These are phyloP conservation scores for Sebastiscus tertius DNA, from an alignment of 2,797 vertebrate species.

Conservation along the genomic window DNA sequence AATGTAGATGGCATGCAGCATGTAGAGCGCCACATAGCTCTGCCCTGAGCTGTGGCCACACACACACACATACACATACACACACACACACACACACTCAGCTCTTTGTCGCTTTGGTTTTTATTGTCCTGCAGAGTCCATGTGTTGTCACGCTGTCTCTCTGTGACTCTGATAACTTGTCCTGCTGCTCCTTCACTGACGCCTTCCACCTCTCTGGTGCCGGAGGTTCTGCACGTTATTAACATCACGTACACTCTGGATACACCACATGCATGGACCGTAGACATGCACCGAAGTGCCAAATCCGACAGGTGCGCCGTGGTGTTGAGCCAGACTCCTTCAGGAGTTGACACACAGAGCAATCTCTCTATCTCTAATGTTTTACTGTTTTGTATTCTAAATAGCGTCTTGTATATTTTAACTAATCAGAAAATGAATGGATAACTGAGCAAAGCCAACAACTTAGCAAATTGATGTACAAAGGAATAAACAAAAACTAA, in stretches of 20 bases:
- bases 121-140: slow-evolving; percentile 29
- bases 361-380: neutral
- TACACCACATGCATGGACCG: neutral
- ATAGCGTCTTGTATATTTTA: neutral
- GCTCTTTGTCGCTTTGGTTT: neutral
- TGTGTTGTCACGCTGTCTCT: slow-evolving; percentile 41
- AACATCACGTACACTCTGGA: neutral
- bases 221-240: slow-evolving; percentile 13
- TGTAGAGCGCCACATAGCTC: slow-evolving; percentile 29
- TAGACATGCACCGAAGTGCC: slow-evolving; percentile 1
- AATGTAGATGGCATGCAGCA: slow-evolving; percentile 54
- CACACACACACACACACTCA: neutral
- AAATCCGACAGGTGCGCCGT: slow-evolving; percentile 36
- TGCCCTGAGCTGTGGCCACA: slow-evolving; percentile 1
- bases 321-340: neutral
- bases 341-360: neutral
- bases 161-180: slow-evolving; percentile 22
- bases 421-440: neutral
- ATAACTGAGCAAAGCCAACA: neutral
- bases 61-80: neutral
- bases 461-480: neutral
- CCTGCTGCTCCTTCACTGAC: slow-evolving; percentile 28
- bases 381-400: neutral
- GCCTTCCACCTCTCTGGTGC: slow-evolving; percentile 1
- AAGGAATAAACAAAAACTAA: neutral